A percentile compares a stretch with the other conserved stretches of the same genome.
These are phyloP conservation scores for Macropis europaea DNA, from an alignment of 2,888 invertebrate species.

Conservation along the genomic window DNA sequence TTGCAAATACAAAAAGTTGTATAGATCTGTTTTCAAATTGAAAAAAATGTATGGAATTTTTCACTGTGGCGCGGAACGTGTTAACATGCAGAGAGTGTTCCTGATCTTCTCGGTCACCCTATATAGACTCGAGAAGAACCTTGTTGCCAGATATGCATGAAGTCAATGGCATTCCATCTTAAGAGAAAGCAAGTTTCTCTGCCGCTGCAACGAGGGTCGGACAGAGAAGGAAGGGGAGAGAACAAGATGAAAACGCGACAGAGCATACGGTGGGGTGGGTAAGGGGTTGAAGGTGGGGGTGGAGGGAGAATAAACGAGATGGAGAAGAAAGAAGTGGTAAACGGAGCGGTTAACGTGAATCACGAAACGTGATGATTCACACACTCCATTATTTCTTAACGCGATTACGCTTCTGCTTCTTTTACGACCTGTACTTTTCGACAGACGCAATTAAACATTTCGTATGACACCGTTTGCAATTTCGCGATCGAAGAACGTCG, in stretches of 20 bases:
- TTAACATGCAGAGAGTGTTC: too few species aligned
- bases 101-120: too few species aligned
- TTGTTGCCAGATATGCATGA: conserved; percentile 73
- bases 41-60: too few species aligned
- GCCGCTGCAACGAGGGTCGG: conserved; percentile 35
- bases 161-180: conserved; percentile 74
- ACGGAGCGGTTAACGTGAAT: conserved; percentile 7
- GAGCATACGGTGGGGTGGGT: conserved; percentile 19
- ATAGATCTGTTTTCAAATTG: too few species aligned
- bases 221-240: conserved; percentile 49
- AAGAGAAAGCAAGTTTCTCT: conserved; percentile 45
- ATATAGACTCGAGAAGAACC: conserved; percentile 62
- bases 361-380: conserved; percentile 30
- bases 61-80: too few species aligned
- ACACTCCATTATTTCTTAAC: conserved; percentile 14
- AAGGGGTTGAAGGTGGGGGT: conserved; percentile 1
- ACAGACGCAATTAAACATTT: background rate
- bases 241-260: background rate
- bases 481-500: too few species aligned
- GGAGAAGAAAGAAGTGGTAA: conserved; percentile 11
- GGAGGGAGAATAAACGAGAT: conserved; percentile 4
- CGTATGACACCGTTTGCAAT: background rate
- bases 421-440: background rate
- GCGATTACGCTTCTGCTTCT: background rate
- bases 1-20: too few species aligned